phyloP scores from a whole-genome alignment of 2,113 vertebrate genomes.

The Naja naja region DNA sequence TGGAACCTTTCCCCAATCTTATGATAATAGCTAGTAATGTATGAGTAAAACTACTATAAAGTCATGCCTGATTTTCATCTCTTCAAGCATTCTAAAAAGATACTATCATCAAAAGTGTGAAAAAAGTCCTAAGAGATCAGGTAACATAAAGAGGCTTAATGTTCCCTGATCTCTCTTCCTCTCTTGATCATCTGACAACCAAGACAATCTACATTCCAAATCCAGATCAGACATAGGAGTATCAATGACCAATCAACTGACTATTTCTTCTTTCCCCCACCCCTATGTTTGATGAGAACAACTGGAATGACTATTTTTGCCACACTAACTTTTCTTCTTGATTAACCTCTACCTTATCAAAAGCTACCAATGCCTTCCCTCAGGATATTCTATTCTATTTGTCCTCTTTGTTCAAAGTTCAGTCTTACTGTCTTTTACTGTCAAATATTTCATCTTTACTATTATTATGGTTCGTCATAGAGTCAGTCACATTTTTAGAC shows the following conservation, averaged over 20 bases:
- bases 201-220: background rate
- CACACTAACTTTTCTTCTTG: background rate
- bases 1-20: background rate
- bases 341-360: background rate
- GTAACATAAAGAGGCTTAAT: background rate
- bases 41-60: background rate
- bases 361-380: background rate
- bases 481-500: background rate
- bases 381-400: background rate
- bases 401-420: background rate
- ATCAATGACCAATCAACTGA: background rate
- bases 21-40: background rate
- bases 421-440: background rate
- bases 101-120: background rate
- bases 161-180: background rate
- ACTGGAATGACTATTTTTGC: background rate
- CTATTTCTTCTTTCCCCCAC: too few species aligned
- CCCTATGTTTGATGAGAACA: background rate
- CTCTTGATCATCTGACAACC: background rate
- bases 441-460: background rate
- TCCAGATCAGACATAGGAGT: background rate
- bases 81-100: background rate
- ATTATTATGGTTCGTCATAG: background rate
- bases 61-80: background rate
- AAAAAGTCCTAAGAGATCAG: background rate